Percentiles rank a stretch among this genome's conserved stretches.
phyloP scores from a whole-genome alignment of 2,113 vertebrate genomes.

The Heliornis fulica region DNA sequence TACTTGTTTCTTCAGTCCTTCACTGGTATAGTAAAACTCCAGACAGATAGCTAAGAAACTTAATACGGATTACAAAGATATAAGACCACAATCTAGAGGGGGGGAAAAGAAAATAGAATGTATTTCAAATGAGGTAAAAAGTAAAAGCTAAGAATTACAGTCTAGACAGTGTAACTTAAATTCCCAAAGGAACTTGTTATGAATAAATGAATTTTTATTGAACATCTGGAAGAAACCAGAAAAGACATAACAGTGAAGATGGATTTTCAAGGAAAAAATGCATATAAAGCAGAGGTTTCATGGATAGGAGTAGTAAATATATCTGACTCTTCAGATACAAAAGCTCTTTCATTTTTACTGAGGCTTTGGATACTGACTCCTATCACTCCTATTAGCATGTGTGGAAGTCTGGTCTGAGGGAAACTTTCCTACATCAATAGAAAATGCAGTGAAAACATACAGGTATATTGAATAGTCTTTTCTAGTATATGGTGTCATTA shows the following conservation, averaged over 20 bases:
- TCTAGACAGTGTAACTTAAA: background rate
- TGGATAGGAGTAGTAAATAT: background rate
- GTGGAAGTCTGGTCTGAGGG: background rate
- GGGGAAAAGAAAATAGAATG: background rate
- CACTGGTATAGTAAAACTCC: background rate
- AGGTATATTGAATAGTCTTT: background rate
- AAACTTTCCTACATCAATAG: background rate
- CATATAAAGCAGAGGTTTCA: background rate
- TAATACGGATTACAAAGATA: background rate
- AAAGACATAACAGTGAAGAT: background rate
- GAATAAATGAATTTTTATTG: background rate
- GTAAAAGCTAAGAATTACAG: background rate
- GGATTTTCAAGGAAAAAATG: background rate
- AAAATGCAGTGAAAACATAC: background rate
- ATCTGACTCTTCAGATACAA: background rate
- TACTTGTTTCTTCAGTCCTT: background rate
- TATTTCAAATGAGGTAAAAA: background rate
- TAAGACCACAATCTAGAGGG: background rate
- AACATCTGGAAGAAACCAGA: background rate
- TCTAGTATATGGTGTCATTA: background rate
- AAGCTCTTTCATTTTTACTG: background rate
- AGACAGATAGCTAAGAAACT: background rate
- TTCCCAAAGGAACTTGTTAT: background rate
- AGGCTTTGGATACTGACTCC: background rate
- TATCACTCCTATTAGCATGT: background rate